phyloP scores from a whole-genome alignment of 92 coral and sea anemone genomes.

The Umimayanthus kanabou region DNA sequence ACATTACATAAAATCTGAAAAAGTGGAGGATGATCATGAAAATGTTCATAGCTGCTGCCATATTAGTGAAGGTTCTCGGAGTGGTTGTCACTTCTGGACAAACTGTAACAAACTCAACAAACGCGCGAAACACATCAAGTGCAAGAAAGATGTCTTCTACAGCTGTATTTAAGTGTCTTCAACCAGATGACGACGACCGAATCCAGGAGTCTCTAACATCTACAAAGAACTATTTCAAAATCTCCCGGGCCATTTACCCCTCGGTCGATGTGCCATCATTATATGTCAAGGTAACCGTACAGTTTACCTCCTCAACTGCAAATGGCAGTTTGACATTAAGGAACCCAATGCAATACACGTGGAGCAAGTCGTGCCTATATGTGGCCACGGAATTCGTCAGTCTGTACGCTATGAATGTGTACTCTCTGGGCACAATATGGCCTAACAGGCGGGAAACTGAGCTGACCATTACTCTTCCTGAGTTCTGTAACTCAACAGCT shows the following conservation, averaged over 20 bases:
- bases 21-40: too few relatives aligned
- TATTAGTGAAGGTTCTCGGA: too few relatives aligned
- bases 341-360: background rate
- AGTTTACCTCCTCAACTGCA: background rate
- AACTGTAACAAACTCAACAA: too few relatives aligned
- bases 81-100: too few relatives aligned
- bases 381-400: background rate
- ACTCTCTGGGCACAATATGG: background rate
- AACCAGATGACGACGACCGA: background rate
- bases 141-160: too few relatives aligned
- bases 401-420: background rate
- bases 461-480: background rate
- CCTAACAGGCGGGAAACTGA: constrained; percentile 1
- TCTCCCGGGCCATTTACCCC: constrained; percentile 5
- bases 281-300: background rate
- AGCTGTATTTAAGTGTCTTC: background rate
- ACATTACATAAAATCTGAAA: too few relatives aligned
- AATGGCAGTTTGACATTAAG: too few relatives aligned
- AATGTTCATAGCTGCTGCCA: too few relatives aligned
- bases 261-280: background rate
- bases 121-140: too few relatives aligned
- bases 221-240: background rate
- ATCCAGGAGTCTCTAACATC: background rate
- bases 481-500: background rate
- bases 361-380: background rate